Base-by-base conservation (phyloP, 2,888 invertebrate genomes). In the Helicoverpa assulta region DNA sequence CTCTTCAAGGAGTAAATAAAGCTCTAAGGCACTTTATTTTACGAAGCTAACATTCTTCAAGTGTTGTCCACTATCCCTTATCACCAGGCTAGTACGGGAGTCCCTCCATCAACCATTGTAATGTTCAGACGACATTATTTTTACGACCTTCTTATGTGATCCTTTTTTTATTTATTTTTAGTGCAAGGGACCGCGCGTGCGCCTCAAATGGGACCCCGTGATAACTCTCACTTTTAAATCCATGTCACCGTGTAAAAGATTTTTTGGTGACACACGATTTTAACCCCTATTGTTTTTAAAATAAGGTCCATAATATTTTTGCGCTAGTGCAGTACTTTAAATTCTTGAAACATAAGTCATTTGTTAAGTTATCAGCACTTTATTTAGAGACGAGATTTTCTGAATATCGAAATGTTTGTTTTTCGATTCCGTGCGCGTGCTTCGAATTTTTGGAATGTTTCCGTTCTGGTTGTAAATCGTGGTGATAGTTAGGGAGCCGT, bases 221-320 rank as follows among this genome's bases (percentile, higher is more conserved):
- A 95, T 95, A 95, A 95, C 94, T 95, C 95, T 95, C 95, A 95
- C 95, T 95, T 94, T 93, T 92, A 90, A 91, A 91, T 92, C 93
- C 90, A 89, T 92, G 91, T 94, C 94, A 92, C 90, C 90, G 90
- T 82, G 82, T 89, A 87, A 86, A 84, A 86, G 81, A 81, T 66
- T 70, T 56, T 43, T 40, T 7, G 5, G 50, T 18, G 60, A 18
- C 80, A 85, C 69, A 58, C 68, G 19, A 91, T 77, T 86, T 75
- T 79, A 12, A 82, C 75, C 88, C 79, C 73, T 92, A 85, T 73
- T 5, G 0, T 1, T 0, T 7, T 14, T 0, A 0, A 0, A 2
- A 65, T 89, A 89, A 74, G 81, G 85, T 78, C 78, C 47, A 65
- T 51, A 72, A 83, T 87, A 21, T 66, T 70, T 73, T 73, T 56